phyloP scores from a whole-genome alignment of 2,797 vertebrate genomes.

The Cynopterus sphinx region DNA sequence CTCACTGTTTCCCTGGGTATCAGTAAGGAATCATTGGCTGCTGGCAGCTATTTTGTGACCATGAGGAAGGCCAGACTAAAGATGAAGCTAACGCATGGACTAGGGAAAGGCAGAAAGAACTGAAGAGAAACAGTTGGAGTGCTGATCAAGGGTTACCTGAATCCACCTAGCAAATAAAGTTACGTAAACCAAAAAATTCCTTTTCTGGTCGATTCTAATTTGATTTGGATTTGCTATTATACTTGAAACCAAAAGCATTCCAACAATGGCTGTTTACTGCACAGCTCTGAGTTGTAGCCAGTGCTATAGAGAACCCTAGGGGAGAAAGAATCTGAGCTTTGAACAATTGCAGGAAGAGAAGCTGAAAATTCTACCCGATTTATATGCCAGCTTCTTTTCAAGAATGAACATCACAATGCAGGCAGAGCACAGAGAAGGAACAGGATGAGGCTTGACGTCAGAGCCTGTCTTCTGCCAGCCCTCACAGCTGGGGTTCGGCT shows the following conservation, averaged over 20 bases:
- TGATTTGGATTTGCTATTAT: not conserved
- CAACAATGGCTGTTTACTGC: not conserved
- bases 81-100: not conserved
- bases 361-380: not conserved
- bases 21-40: not conserved
- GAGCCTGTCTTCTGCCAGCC: not conserved
- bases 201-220: not conserved
- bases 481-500: not conserved
- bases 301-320: not conserved
- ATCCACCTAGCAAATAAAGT: not conserved
- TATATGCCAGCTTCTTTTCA: not conserved
- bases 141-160: not conserved
- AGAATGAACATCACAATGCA: not conserved
- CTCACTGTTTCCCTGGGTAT: not conserved
- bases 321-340: not conserved
- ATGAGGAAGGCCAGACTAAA: not conserved
- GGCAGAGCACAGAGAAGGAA: not conserved
- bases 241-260: not conserved
- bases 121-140: not conserved
- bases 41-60: not conserved
- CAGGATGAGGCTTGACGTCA: not conserved
- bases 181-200: not conserved
- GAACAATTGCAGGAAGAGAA: not conserved
- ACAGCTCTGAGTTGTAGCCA: not conserved
- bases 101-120: not conserved